These are phyloP conservation scores for Scaptomyza caliginosa DNA, from an alignment of 2,888 invertebrate species.

Conservation along the genomic window DNA sequence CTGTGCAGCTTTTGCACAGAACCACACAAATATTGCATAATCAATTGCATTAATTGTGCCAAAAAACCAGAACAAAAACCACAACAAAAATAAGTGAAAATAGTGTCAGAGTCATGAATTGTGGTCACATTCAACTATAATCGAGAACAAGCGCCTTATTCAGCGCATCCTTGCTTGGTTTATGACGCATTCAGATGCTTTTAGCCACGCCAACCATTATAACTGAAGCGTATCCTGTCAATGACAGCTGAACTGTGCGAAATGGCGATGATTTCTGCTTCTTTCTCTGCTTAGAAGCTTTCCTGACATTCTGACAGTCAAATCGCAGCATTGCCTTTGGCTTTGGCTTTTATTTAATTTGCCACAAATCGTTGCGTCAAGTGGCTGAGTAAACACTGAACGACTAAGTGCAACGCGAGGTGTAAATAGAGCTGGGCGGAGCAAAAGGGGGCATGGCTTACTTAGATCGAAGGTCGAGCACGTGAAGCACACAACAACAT, in stretches of 20 bases:
- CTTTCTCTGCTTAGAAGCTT: too few species aligned
- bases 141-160: neutral
- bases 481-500: constrained; percentile 3
- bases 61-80: neutral
- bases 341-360: constrained; percentile 55
- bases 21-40: constrained; percentile 24
- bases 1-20: neutral
- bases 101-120: neutral
- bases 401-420: constrained; percentile 46
- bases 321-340: constrained; percentile 1
- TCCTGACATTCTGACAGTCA: constrained; percentile 1
- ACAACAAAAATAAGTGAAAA: neutral
- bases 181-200: constrained; percentile 45
- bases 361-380: constrained; percentile 60
- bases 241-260: constrained; percentile 23
- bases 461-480: constrained; percentile 15
- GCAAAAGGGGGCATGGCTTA: neutral
- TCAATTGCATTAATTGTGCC: constrained; percentile 21
- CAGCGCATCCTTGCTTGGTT: constrained; percentile 32
- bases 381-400: constrained; percentile 31
- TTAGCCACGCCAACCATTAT: constrained; percentile 25
- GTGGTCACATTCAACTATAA: constrained; percentile 3
- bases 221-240: constrained; percentile 28
- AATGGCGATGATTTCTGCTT: neutral
- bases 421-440: constrained; percentile 1